Percentiles rank a stretch among this genome's conserved stretches.
phyloP scores from a whole-genome alignment of 2,113 vertebrate species.

The Campylomormyrus tamandua region DNA sequence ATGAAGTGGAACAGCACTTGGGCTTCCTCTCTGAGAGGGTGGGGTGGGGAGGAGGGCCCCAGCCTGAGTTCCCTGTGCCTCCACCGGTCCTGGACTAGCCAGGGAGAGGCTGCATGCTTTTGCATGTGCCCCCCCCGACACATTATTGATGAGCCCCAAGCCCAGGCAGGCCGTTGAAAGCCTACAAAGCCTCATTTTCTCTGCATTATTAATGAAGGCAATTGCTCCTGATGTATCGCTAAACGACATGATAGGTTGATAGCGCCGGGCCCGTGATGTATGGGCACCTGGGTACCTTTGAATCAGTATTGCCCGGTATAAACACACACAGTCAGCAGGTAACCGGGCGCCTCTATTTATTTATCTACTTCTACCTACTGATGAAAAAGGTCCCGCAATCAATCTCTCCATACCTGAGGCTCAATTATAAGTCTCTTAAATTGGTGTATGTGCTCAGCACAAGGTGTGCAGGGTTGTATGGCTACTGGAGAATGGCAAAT shows the following conservation, averaged over 20 bases:
- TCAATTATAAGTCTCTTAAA: conserved; percentile 1
- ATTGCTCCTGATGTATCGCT: conserved; percentile 27
- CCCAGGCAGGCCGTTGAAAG: conserved; percentile 16
- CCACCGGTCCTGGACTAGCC: conserved; percentile 56
- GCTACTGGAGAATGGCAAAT: neutral
- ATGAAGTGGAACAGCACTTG: neutral
- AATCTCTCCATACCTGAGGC: neutral
- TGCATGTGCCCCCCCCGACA: conserved; percentile 20
- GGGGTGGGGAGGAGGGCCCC: neutral
- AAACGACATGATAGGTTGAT: conserved; percentile 33
- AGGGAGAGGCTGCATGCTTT: conserved; percentile 24
- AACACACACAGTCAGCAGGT: conserved; percentile 7
- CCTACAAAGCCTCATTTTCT: conserved; percentile 23
- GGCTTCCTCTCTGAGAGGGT: neutral
- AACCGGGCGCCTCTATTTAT: neutral
- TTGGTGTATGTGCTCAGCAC: neutral
- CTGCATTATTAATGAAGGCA: conserved; percentile 39
- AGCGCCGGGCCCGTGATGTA: conserved; percentile 26
- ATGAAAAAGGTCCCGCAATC: neutral
- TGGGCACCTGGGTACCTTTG: conserved; percentile 22
- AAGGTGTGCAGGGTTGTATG: neutral
- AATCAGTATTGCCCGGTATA: conserved; percentile 14
- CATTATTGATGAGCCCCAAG: conserved; percentile 12
- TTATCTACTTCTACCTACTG: neutral
- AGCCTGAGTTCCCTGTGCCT: neutral